phyloP scores from a whole-genome alignment of 2,113 vertebrate genomes.

The Mus spicilegus region DNA sequence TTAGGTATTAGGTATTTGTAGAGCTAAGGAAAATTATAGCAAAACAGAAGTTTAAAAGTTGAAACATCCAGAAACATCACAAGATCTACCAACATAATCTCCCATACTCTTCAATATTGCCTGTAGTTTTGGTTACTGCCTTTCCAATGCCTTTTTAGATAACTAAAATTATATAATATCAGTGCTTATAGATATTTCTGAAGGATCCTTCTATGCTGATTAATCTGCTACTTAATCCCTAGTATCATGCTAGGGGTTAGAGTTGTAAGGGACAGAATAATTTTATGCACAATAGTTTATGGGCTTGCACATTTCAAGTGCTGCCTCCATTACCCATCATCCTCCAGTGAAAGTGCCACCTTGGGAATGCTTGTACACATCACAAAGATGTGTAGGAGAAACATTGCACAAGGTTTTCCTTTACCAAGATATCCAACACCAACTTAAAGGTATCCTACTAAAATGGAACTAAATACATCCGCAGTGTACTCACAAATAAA shows the following conservation, averaged over 20 bases:
- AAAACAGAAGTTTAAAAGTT: constrained; percentile 40
- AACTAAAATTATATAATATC: background rate
- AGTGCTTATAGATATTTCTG: background rate
- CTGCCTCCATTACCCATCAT: background rate
- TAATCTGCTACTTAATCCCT: constrained; percentile 36
- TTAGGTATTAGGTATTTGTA: constrained; percentile 37
- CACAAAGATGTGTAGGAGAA: background rate
- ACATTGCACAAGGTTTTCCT: background rate
- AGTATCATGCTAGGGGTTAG: background rate
- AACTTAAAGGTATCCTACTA: background rate
- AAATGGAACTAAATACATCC: background rate
- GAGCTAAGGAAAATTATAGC: background rate
- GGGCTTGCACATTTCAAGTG: background rate
- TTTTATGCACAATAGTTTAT: constrained; percentile 16
- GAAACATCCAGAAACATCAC: background rate
- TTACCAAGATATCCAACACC: background rate
- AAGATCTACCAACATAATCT: constrained; percentile 41
- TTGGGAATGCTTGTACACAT: background rate
- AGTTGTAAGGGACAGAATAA: background rate
- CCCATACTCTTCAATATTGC: background rate
- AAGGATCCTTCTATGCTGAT: background rate
- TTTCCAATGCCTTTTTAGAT: constrained; percentile 18
- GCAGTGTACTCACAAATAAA: background rate
- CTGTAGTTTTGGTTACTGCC: background rate
- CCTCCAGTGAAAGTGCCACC: background rate